These are phyloP conservation scores for Gorsachius magnificus DNA, from an alignment of 2,797 vertebrate genomes.

Conservation along the genomic window DNA sequence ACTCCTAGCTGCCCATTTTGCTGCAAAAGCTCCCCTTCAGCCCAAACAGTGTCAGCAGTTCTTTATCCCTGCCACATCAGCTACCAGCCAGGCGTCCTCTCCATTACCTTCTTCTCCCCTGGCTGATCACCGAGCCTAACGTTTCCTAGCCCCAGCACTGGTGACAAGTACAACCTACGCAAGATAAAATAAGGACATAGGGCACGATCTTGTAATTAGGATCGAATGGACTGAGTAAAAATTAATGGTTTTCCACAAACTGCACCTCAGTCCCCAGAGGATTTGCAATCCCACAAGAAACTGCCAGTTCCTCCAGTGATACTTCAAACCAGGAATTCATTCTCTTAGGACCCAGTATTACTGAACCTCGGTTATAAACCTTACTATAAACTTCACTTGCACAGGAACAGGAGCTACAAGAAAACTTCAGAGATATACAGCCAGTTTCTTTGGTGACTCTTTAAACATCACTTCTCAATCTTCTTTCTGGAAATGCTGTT, in stretches of 20 bases:
- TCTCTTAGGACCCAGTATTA: background rate
- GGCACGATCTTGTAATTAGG: background rate
- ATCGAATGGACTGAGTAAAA: background rate
- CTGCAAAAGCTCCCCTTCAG: rapidly evolving
- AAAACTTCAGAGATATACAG: background rate
- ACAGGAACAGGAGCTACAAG: background rate
- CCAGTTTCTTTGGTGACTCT: background rate
- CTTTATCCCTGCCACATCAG: rapidly evolving
- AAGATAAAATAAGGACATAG: background rate
- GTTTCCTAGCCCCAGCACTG: background rate
- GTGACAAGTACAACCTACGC: background rate
- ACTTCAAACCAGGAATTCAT: background rate
- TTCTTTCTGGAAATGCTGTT: background rate
- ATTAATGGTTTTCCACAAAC: background rate
- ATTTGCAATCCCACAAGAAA: background rate
- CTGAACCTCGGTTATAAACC: background rate
- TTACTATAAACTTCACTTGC: background rate
- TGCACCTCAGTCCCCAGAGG: background rate
- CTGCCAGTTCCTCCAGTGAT: background rate
- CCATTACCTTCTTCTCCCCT: no score
- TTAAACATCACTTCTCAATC: background rate
- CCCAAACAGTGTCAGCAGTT: rapidly evolving
- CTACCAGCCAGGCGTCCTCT: background rate
- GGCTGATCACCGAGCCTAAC: background rate
- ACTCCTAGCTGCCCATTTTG: background rate